Evolutionary conservation across 2,113 vertebrate species (phyloP), one percentile per base, ranked within the genome.

Genomic region (Gyps fulvus): DNA sequence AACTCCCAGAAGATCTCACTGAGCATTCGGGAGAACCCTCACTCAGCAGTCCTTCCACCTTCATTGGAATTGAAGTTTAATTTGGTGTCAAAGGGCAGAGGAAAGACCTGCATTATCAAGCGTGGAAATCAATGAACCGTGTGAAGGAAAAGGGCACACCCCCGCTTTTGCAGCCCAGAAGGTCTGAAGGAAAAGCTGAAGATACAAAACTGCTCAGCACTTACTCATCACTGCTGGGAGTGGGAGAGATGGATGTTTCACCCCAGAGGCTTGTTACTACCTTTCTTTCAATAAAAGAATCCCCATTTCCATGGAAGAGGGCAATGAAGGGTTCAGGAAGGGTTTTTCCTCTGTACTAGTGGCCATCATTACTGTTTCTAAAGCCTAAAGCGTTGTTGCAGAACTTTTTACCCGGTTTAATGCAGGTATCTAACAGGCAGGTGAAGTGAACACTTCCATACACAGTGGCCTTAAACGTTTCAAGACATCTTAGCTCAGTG

Each of bases 1-100:
- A 97, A 97, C 80, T 97, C 94, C 96, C 89, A 77, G 83, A 83
- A 87, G 58, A 67, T 96, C 89, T 96, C 92, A 80, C 7, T 70
- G 54, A 89, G 19, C 14, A 19, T 87, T 63, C 50, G 70, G 42
- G 27, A 63, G 66, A 83, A 50, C 81, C 59, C 65, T 20, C 26
- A 26, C 83, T 85, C 81, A 95, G 93, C 61, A 54, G 62, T 90
- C 69, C 71, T 90, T 94, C 89, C 81, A 94, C 92, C 74, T 95
- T 77, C 17, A 45, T 13, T n/a, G 83, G 87, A 97, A 95, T 96
- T 96, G 96, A 96, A 97, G 72, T 95, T 98, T 97, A 93, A 96
- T 98, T 95, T 72, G 78, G 77, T 95, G 97, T 97, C 95, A 87
- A 92, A 96, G 93, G 95, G 77, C 89, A 93, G 66, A 93, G 76